Percentiles rank a stretch among this genome's conserved stretches.
phyloP scores from a whole-genome alignment of 2,797 vertebrate species.

The Spheniscus humboldti region DNA sequence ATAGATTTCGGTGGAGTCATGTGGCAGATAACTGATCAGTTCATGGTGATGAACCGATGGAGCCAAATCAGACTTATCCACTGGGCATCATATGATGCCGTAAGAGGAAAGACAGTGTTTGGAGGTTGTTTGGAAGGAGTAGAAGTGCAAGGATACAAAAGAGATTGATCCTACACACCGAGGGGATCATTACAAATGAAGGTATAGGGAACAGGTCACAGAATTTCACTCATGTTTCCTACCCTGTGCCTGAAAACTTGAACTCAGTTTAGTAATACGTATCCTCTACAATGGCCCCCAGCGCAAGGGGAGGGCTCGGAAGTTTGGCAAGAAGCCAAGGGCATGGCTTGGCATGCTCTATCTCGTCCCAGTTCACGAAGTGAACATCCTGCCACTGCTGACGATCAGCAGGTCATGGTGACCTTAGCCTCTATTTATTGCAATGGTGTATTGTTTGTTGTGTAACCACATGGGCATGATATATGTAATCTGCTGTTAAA shows the following conservation, averaged over 20 bases:
- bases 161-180: neutral
- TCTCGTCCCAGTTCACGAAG: neutral
- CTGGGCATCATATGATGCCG: neutral
- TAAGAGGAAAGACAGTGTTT: neutral
- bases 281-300: neutral
- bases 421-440: neutral
- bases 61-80: neutral
- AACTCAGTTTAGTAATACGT: neutral
- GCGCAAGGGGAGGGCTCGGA: neutral
- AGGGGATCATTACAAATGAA: neutral
- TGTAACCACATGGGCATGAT: neutral
- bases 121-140: neutral
- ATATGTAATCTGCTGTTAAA: neutral
- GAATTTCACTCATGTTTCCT: neutral
- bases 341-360: neutral
- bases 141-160: neutral
- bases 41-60: neutral
- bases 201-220: neutral
- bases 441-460: neutral
- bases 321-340: neutral
- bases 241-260: neutral
- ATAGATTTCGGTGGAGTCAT: neutral
- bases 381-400: constrained; percentile 1
- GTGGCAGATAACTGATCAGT: neutral
- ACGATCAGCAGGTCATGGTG: neutral